Evolutionary conservation across 2,113 vertebrate genomes (phyloP).

Genomic region (Mesitornis unicolor): DNA sequence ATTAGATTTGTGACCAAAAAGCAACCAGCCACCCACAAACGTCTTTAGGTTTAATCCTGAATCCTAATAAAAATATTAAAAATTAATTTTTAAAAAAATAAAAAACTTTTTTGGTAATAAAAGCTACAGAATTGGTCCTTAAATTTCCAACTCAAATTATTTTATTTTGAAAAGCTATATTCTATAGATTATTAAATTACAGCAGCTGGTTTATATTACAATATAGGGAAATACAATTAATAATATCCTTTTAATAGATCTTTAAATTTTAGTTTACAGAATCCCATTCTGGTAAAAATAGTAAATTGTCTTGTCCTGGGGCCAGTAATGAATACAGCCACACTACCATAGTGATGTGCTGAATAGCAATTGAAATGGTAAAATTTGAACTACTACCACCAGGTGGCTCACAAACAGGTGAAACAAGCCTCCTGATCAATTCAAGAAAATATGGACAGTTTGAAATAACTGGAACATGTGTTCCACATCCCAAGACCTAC

Average conservation of each 20-base stretch:
- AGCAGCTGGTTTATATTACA: background rate
- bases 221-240: background rate
- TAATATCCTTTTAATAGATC: background rate
- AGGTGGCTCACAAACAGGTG: background rate
- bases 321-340: background rate
- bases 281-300: background rate
- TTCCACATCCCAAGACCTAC: background rate
- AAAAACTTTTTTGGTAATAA: background rate
- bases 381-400: background rate
- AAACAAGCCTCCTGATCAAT: background rate
- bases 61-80: too few relatives aligned
- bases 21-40: background rate
- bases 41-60: background rate
- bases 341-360: background rate
- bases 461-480: background rate
- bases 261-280: background rate
- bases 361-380: background rate
- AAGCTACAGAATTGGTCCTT: background rate
- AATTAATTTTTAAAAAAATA: too few relatives aligned
- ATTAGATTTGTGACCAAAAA: background rate
- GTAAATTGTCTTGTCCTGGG: background rate
- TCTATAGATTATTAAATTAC: background rate
- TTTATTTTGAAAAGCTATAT: background rate
- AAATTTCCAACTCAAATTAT: background rate
- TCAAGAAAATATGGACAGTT: background rate